Base-by-base conservation (phyloP, 2,888 invertebrate species). In the Dichetophora obliterata region DNA sequence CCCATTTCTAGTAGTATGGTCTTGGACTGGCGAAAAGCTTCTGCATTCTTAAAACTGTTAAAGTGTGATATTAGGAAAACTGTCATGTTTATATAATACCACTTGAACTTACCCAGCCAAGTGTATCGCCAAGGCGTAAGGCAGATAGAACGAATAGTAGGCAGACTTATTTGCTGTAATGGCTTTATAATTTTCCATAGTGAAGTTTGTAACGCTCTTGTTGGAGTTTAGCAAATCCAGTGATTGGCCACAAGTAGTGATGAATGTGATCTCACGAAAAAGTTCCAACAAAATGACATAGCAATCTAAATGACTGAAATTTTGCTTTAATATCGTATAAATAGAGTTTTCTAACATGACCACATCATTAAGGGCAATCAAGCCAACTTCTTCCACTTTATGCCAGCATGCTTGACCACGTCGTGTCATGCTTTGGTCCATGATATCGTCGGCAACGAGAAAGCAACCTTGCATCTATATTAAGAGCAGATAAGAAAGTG, bases 371-470 rank as follows among this genome's bases (percentile, higher is more conserved):
- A 92, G 75, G 92, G 92, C 0, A n/a, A n/a, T n/a, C n/a, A n/a
- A n/a, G n/a, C n/a, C n/a, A n/a, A n/a, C n/a, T n/a, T n/a, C n/a
- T n/a, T 95, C 92, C 11, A 93, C 90, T 69, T 91, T 91, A 90
- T 97, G 94, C 99, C 99, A 99, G 89, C 98, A 98, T 0, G 94
- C 94, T 78, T 93, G 93, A 2, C 98, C 98, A 77, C 99, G 92
- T 43, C 99, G 92, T 76, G 93, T 94, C 80, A 92, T 91, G 0
- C 96, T 94, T 24, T 91, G 90, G 87, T 99, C 98, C 94, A 98
- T 96, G 31, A 99, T 93, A 88, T 99, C 99, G 89, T 97, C 98
- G 27, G 93, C 89, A 2, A 99, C 91, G 48, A 99, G 89, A 83
- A 97, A 95, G 86, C 93, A 95, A 11, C 95, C 94, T 91, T 98